Percentiles rank a stretch among this genome's conserved stretches.
Conservation (phyloP, 2,888 invertebrate species). For the Drosophila buzzatii region DNA sequence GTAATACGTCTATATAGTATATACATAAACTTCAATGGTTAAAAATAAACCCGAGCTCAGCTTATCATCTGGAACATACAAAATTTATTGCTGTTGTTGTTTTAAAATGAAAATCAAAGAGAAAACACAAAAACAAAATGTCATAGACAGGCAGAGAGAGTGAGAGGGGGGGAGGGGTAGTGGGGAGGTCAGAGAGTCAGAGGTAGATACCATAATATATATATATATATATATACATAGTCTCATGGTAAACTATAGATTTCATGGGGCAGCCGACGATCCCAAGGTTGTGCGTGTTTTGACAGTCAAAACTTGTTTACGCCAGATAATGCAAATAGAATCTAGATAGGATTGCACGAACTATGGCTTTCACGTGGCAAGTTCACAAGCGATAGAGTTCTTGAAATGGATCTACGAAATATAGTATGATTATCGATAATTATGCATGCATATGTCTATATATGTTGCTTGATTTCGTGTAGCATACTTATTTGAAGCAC, state of each 20-base stretch:
- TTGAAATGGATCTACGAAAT: too few species aligned
- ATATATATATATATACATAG: neutral
- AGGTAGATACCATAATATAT: neutral
- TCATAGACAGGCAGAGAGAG: neutral
- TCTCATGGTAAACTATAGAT: constrained; percentile 6
- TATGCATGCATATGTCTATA: neutral
- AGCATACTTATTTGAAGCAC: constrained; percentile 38
- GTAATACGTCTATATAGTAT: constrained; percentile 54
- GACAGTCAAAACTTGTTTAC: constrained; percentile 28
- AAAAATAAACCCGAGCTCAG: constrained; percentile 70
- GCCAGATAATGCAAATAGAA: constrained; percentile 7
- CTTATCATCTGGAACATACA: constrained; percentile 78
- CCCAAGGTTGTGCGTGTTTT: constrained; percentile 26
- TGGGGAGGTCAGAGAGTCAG: too few species aligned
- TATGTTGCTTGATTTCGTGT: constrained; percentile 4
- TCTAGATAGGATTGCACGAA: neutral
- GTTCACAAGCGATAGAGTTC: neutral
- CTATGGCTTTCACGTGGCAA: neutral
- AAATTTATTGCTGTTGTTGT: constrained; percentile 39
- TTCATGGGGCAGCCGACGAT: constrained; percentile 8
- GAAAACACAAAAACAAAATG: constrained; percentile 14
- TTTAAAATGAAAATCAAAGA: constrained; percentile 37
- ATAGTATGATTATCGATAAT: neutral
- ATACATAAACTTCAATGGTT: constrained; percentile 79
- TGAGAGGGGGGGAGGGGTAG: neutral